Conservation (phyloP, 2,113 vertebrate genomes). For the Vireo altiloquus region DNA sequence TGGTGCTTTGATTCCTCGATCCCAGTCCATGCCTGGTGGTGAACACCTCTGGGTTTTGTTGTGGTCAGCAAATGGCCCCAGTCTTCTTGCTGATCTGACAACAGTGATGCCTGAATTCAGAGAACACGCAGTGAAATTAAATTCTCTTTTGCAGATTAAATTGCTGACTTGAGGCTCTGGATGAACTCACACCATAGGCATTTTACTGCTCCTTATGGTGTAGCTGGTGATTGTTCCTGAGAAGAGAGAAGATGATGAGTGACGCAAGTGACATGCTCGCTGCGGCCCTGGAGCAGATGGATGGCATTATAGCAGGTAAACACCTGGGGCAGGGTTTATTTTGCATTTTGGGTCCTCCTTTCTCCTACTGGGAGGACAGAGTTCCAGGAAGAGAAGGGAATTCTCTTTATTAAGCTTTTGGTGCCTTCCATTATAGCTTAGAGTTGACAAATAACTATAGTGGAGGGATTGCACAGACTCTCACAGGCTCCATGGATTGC, state of each 20-base stretch:
- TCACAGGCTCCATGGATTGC: background rate
- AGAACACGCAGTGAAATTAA: background rate
- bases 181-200: background rate
- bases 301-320: slow-evolving; percentile 97
- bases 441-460: background rate
- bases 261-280: slow-evolving; percentile 99
- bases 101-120: background rate
- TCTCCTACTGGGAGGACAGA: background rate
- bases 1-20: background rate
- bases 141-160: background rate
- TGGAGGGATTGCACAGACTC: background rate
- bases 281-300: slow-evolving; percentile 97
- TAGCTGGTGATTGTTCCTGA: slow-evolving; percentile 3
- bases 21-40: background rate
- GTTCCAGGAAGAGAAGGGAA: background rate
- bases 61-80: background rate
- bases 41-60: background rate
- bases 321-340: background rate
- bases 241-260: slow-evolving; percentile 87
- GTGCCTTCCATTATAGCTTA: background rate
- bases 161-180: background rate
- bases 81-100: accelerated
- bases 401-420: background rate
- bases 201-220: slow-evolving; percentile 17
- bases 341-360: background rate